A percentile compares a stretch with the other conserved stretches of the same genome.
Evolutionary conservation across 2,888 invertebrate species (phyloP).

Genomic region (Sceliomorpha sp.): DNA sequence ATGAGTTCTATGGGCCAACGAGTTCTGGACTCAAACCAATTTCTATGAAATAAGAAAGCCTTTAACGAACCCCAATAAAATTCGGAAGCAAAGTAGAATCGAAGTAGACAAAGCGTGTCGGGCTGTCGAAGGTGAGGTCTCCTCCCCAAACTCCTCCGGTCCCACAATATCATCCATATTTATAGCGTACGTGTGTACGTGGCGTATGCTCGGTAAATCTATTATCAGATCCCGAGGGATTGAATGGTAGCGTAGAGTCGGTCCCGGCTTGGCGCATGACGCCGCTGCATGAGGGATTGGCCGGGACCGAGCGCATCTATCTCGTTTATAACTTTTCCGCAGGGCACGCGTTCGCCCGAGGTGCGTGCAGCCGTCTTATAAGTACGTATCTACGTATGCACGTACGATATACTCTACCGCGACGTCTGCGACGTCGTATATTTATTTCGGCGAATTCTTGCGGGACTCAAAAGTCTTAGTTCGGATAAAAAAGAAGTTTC

Average conservation of each 20-base stretch:
- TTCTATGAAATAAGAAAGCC: no score
- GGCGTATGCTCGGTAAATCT: conserved; percentile 79
- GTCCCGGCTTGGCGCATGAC: no score
- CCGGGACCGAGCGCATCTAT: conserved; percentile 67
- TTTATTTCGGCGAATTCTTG: conserved; percentile 43
- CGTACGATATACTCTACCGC: conserved; percentile 3
- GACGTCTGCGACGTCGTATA: conserved; percentile 35
- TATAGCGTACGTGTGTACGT: conserved; percentile 66
- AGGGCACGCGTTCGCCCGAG: conserved; percentile 52
- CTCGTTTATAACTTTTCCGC: conserved; percentile 71
- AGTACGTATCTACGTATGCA: conserved; percentile 17
- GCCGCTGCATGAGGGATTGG: conserved; percentile 61
- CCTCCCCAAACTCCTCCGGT: conserved; percentile 2
- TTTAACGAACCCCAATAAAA: no score
- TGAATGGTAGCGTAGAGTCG: conserved; percentile 25
- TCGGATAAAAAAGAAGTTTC: conserved; percentile 31
- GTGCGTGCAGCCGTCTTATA: conserved; percentile 41
- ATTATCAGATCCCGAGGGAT: conserved; percentile 77
- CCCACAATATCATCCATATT: conserved; percentile 67
- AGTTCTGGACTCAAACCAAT: no score
- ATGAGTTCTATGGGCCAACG: no score
- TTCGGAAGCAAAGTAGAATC: no score
- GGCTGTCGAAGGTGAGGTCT: conserved; percentile 33
- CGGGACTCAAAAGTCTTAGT: no score
- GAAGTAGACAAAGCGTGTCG: conserved; percentile 1